Conservation (phyloP, 2,888 invertebrate genomes). For the Melanargia galathea region DNA sequence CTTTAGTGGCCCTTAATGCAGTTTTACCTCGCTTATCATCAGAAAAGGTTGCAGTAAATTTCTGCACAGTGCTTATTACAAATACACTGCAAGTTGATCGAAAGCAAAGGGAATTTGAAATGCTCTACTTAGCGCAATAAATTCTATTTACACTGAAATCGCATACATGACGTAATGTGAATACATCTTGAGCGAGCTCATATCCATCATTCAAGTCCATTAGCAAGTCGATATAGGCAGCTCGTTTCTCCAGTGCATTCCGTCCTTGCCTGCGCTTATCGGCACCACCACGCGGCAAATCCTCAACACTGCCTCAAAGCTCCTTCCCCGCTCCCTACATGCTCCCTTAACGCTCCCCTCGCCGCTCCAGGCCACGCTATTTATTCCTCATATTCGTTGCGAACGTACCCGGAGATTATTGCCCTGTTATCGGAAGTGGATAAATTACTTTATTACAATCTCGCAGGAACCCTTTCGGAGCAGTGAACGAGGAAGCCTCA, state of each 20-base stretch:
- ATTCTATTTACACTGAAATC: slow-evolving; percentile 18
- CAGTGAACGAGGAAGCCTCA: slow-evolving; percentile 48
- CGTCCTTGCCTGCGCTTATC: slow-evolving; percentile 44
- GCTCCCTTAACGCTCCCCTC: slow-evolving; percentile 24
- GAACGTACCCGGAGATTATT: slow-evolving; percentile 65
- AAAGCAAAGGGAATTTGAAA: neutral
- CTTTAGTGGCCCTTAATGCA: no score
- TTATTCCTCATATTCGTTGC: slow-evolving; percentile 57
- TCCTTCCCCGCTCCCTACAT: slow-evolving; percentile 37
- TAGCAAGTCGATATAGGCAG: slow-evolving; percentile 40
- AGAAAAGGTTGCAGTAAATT: neutral
- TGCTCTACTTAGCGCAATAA: slow-evolving; percentile 8
- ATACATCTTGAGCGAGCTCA: slow-evolving; percentile 17
- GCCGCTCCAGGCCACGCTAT: slow-evolving; percentile 47
- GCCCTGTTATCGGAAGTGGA: slow-evolving; percentile 74
- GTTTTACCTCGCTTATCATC: no score
- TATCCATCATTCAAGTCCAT: slow-evolving; percentile 39
- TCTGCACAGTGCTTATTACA: neutral
- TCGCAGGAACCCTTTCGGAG: slow-evolving; percentile 59
- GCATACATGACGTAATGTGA: slow-evolving; percentile 14
- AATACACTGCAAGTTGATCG: neutral
- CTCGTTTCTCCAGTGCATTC: slow-evolving; percentile 34
- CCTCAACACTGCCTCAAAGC: slow-evolving; percentile 45
- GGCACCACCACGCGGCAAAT: slow-evolving; percentile 46
- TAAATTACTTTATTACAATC: slow-evolving; percentile 78